Percentiles rank a stretch among this genome's conserved stretches.
Conservation (phyloP, 2,113 vertebrate species). For the Spermophilus dauricus region DNA sequence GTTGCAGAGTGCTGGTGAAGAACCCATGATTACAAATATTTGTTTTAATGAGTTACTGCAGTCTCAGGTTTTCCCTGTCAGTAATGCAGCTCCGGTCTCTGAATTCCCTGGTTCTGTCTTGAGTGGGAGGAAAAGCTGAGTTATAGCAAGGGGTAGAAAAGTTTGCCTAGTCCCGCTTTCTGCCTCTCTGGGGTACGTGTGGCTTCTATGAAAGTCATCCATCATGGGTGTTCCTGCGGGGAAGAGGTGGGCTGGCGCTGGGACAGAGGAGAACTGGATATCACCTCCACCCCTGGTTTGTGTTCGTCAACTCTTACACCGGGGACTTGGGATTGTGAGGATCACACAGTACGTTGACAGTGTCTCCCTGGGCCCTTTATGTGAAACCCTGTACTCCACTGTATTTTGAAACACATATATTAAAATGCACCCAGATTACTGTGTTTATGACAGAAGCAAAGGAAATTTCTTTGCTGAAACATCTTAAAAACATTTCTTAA, state of each 20-base stretch:
- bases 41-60: conserved; percentile 37
- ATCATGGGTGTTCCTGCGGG: neutral
- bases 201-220: conserved; percentile 31
- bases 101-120: neutral
- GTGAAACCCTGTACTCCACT: neutral
- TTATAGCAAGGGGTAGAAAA: neutral
- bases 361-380: neutral
- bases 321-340: neutral
- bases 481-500: conserved; percentile 1
- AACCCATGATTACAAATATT: neutral
- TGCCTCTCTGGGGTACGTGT: neutral
- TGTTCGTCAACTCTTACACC: neutral
- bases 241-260: neutral
- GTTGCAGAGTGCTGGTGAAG: neutral
- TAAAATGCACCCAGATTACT: conserved; percentile 1
- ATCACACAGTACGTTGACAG: neutral
- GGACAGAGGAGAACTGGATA: neutral
- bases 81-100: neutral
- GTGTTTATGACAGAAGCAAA: conserved; percentile 32
- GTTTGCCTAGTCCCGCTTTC: conserved; percentile 17
- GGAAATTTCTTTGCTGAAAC: neutral
- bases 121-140: neutral
- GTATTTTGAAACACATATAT: neutral
- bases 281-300: neutral
- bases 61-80: neutral